Conservation (phyloP, 1,140 invertebrate genomes). For the Euglossa dilemma region DNA sequence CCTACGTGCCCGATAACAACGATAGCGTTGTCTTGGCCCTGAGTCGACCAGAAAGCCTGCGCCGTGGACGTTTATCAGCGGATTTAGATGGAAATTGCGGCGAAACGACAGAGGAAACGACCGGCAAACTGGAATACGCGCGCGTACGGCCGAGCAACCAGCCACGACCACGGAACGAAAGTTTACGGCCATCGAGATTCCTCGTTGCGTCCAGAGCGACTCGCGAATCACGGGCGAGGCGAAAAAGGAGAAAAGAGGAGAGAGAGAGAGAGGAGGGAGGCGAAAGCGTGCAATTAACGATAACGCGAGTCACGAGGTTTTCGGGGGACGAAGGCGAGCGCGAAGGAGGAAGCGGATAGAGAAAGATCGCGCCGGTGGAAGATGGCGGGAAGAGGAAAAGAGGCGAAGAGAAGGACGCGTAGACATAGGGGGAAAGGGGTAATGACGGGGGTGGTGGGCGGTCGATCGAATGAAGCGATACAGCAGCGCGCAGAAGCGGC, state of each 20-base stretch:
- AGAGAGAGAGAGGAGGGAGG: no score
- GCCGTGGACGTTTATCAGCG: slow-evolving; percentile 14
- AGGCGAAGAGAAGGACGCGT: not conserved
- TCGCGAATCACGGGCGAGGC: no score
- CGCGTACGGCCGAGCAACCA: not conserved
- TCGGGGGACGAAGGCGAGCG: no score
- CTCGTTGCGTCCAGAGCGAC: no score
- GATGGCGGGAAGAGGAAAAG: not conserved
- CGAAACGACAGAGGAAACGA: not conserved
- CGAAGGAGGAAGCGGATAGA: no score
- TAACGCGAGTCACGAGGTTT: no score
- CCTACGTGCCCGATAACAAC: slow-evolving; percentile 70
- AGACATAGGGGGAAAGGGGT: not conserved
- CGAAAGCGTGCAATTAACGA: no score
- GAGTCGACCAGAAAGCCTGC: slow-evolving; percentile 36
- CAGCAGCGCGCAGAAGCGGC: not conserved
- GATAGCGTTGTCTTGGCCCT: slow-evolving; percentile 72
- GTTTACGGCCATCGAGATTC: not conserved
- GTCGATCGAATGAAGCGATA: slow-evolving; percentile 11
- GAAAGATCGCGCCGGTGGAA: no score
- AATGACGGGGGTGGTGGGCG: not conserved
- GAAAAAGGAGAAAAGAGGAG: no score
- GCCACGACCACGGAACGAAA: not conserved
- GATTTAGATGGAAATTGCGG: slow-evolving; percentile 43
- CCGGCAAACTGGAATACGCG: not conserved